Base-by-base conservation (phyloP, 2,888 invertebrate genomes). In the Acronicta psi region DNA sequence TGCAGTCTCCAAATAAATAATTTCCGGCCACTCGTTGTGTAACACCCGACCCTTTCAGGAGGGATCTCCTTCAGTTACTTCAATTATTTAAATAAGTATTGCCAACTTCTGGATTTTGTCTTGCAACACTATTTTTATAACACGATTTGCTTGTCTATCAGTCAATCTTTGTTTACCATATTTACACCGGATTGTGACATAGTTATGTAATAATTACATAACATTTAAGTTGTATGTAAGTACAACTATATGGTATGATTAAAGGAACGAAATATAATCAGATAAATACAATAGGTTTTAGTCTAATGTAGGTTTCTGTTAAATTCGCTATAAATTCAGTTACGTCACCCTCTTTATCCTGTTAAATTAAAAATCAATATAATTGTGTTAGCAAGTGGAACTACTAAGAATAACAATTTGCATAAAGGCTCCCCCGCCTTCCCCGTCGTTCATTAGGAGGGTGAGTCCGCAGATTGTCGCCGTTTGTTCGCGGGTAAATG, bases 81-180 rank as follows among this genome's bases (percentile, higher is more conserved):
- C 59, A 77, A 77, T 81, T 81, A 83, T 81, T 79, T 76, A 80
- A 73, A 77, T 75, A 63, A 63, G 71, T 71, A 66, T 55, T 54
- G 50, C 56, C 45, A 45, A 59, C 56, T 56, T 42, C 43, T 54
- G 51, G 16, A 46, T 58, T 47, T 61, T 54, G 13, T 25, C 31
- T 37, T 53, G 11, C 2, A 29, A 29, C 9, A 25, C 9, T 1
- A 25, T 9, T 9, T 7, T 25, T 25, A 18, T 44, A 40, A 43
- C 65, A 31, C 49, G 25, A 42, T 31, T 58, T 43, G 17, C 38
- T 41, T 47, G 17, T 43, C 41, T 29, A 29, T 29, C 11, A 9
- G 1, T 20, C 5, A 25, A 9, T 25, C 2, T 1, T 25, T 7
- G 4, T 23, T 23, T 23, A 23, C 23, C 23, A 23, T 23, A 23